Conservation (phyloP, 2,113 vertebrate species). For the Micromys minutus region DNA sequence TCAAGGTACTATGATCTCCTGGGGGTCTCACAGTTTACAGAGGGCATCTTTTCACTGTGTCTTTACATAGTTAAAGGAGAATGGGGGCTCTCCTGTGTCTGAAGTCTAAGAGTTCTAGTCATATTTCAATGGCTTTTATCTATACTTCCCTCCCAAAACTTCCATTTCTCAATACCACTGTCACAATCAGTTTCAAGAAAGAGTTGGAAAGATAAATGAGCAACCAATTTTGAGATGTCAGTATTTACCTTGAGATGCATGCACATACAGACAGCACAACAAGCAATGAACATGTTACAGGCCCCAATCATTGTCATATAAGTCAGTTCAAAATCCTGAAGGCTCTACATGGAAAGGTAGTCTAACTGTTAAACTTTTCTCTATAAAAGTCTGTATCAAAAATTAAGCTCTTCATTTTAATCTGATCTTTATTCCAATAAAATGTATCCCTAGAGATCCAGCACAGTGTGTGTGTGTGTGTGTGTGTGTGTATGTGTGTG, state of each 20-base stretch:
- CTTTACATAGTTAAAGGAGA: accelerated
- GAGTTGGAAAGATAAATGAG: neutral
- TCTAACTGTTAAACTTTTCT: neutral
- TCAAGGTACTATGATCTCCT: neutral
- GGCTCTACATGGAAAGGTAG: neutral
- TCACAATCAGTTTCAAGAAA: neutral
- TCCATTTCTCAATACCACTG: neutral
- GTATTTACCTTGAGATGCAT: neutral
- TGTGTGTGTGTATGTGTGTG: neutral
- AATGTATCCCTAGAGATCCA: neutral
- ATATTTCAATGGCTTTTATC: neutral
- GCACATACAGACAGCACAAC: neutral
- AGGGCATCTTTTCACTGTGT: neutral
- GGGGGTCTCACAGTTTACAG: no score
- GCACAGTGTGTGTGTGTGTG: neutral
- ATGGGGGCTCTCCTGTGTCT: neutral
- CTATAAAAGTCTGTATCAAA: neutral
- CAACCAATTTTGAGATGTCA: neutral
- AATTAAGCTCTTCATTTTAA: neutral
- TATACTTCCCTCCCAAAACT: neutral
- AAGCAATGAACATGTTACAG: neutral
- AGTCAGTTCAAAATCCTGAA: neutral
- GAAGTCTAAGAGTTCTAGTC: no score
- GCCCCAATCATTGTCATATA: neutral
- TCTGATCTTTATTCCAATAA: neutral